A percentile compares a stretch with the other conserved stretches of the same genome.
These are phyloP conservation scores for Panagrolaimus sp. DNA, from an alignment of 1,140 invertebrate genomes.

Conservation along the genomic window DNA sequence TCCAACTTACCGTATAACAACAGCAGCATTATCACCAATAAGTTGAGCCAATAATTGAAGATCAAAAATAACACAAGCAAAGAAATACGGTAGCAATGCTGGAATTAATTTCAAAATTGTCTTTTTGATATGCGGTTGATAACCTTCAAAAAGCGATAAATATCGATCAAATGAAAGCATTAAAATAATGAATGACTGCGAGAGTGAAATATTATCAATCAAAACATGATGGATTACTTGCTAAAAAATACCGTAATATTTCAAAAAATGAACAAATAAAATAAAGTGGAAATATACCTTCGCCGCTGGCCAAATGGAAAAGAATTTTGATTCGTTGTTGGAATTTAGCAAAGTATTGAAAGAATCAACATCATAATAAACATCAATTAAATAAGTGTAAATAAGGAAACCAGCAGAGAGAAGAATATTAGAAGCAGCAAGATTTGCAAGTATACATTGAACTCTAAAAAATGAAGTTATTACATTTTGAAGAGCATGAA, in stretches of 20 bases:
- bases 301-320: constrained; percentile 32
- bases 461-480: constrained; percentile 30
- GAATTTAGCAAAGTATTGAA: constrained; percentile 35
- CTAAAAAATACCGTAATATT: constrained; percentile 25
- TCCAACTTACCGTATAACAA: constrained; percentile 10
- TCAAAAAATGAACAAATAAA: not conserved
- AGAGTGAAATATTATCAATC: constrained; percentile 34
- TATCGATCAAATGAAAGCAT: constrained; percentile 37
- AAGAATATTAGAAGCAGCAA: constrained; percentile 38
- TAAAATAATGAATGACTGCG: constrained; percentile 36
- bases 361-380: constrained; percentile 43
- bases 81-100: constrained; percentile 31
- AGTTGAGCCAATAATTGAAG: not conserved
- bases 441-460: constrained; percentile 35
- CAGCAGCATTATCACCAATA: not conserved
- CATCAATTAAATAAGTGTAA: constrained; percentile 41
- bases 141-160: constrained; percentile 32
- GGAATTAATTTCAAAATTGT: constrained; percentile 17
- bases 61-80: constrained; percentile 36
- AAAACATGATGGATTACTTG: constrained; percentile 33
- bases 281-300: constrained; percentile 26
- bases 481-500: too few relatives aligned
- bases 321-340: constrained; percentile 23
- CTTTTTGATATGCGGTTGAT: constrained; percentile 27
- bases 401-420: constrained; percentile 31